Evolutionary conservation across 2,113 vertebrate species (phyloP).

Genomic region (Lophura nycthemera): DNA sequence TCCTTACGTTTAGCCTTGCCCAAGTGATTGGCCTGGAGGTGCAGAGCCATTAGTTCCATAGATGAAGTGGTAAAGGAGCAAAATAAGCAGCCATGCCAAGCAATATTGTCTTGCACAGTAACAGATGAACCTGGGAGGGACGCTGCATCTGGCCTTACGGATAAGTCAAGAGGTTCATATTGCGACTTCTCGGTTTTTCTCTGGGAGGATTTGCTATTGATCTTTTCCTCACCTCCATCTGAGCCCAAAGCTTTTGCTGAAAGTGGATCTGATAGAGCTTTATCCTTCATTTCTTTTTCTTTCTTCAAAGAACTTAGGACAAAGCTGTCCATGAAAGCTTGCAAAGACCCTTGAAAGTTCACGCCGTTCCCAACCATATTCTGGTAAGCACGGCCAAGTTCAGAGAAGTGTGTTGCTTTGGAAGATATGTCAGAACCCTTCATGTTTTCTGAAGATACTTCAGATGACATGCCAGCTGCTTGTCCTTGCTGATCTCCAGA

Average conservation of each 20-base stretch:
- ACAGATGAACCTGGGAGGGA: conserved; percentile 91
- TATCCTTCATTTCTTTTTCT: conserved; percentile 88
- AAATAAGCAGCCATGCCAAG: conserved; percentile 96
- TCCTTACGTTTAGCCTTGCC: conserved; percentile 88
- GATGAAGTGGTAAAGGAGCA: conserved; percentile 96
- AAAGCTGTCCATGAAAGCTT: conserved; percentile 98
- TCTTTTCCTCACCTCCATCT: conserved; percentile 83
- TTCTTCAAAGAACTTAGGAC: conserved; percentile 94
- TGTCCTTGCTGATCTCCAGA: conserved; percentile 85
- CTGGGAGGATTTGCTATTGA: conserved; percentile 78
- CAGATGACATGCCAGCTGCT: conserved; percentile 79
- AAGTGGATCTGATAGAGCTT: conserved; percentile 79
- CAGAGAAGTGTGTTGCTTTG: conserved; percentile 90
- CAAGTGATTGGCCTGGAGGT: conserved; percentile 96
- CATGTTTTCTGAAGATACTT: conserved; percentile 81
- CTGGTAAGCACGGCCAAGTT: conserved; percentile 92
- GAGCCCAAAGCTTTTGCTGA: conserved; percentile 84
- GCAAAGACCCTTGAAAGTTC: conserved; percentile 96
- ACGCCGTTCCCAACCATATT: conserved; percentile 92
- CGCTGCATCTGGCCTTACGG: conserved; percentile 90
- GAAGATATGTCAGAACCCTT: conserved; percentile 85
- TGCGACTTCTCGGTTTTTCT: conserved; percentile 90
- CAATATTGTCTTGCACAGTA: conserved; percentile 94
- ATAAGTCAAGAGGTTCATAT: conserved; percentile 95
- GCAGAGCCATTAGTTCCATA: conserved; percentile 95